Percentiles rank a stretch among this genome's conserved stretches.
Conservation (phyloP, 2,113 vertebrate species). For the Laterallus jamaicensis region DNA sequence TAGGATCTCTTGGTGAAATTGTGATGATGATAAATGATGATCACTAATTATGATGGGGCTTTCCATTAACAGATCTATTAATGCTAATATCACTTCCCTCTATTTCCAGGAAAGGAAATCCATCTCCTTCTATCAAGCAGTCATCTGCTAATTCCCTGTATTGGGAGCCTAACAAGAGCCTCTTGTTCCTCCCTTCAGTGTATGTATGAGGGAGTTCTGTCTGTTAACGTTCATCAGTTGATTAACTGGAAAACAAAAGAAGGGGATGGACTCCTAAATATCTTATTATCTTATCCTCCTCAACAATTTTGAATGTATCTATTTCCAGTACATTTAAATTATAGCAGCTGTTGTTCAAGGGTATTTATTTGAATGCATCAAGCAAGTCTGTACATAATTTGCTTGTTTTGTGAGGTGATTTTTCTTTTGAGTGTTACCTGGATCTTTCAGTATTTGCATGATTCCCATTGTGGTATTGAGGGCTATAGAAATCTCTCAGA, state of each 20-base stretch:
- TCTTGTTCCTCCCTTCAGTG: neutral
- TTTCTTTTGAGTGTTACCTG: neutral
- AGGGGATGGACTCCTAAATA: neutral
- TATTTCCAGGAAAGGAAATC: slow-evolving; percentile 13
- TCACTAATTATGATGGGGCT: neutral
- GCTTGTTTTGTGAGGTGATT: neutral
- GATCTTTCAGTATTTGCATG: neutral
- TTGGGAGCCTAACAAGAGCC: neutral
- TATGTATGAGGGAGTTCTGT: neutral
- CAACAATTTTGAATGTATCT: neutral
- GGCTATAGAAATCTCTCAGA: neutral
- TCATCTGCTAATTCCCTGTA: neutral
- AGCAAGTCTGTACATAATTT: neutral
- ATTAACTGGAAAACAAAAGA: slow-evolving; percentile 1
- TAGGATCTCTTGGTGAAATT: neutral
- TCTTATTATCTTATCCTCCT: neutral
- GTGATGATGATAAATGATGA: slow-evolving; percentile 9
- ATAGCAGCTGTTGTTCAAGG: neutral
- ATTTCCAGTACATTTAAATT: neutral
- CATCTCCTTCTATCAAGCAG: slow-evolving; percentile 19
- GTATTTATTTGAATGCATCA: neutral
- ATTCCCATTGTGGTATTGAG: neutral
- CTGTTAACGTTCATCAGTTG: neutral
- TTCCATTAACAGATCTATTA: slow-evolving; percentile 20
- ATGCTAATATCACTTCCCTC: neutral